These are phyloP conservation scores for Setipinna tenuifilis DNA, from an alignment of 2,797 vertebrate genomes.

Conservation along the genomic window DNA sequence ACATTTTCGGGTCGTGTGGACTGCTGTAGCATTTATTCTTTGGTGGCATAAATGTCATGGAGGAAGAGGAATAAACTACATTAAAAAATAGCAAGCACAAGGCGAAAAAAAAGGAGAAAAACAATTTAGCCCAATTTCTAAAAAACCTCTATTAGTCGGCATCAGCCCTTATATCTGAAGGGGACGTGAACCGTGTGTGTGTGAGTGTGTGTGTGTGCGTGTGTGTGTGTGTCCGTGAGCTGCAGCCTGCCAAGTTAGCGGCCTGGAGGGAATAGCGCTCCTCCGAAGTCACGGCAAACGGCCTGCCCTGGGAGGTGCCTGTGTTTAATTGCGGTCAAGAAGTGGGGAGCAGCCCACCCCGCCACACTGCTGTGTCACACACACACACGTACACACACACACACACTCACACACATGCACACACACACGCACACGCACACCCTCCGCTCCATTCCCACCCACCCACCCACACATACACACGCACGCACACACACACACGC, in stretches of 20 bases:
- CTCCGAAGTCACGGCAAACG: slow-evolving; percentile 9
- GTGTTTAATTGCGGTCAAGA: slow-evolving; percentile 34
- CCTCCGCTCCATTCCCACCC: no score
- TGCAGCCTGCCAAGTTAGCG: background rate
- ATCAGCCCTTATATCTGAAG: background rate
- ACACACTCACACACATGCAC: background rate
- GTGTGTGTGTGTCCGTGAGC: background rate
- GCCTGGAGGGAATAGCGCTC: slow-evolving; percentile 7
- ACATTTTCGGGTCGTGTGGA: slow-evolving; percentile 54
- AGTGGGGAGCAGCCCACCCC: slow-evolving; percentile 23
- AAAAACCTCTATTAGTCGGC: background rate
- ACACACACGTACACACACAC: slow-evolving; percentile 19
- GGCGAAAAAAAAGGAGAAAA: background rate
- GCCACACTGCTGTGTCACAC: slow-evolving; percentile 10
- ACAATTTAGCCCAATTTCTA: background rate
- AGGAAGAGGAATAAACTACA: background rate
- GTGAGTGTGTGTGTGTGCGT: background rate
- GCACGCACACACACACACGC: background rate
- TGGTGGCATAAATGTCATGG: background rate
- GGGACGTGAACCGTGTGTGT: background rate
- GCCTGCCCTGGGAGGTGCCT: slow-evolving; percentile 40
- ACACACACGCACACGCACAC: slow-evolving; percentile 17
- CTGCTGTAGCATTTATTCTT: background rate
- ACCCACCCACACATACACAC: background rate
- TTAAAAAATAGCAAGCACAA: background rate